Evolutionary conservation across 2,113 vertebrate genomes (phyloP).

Genomic region (Colinus virginianus): DNA sequence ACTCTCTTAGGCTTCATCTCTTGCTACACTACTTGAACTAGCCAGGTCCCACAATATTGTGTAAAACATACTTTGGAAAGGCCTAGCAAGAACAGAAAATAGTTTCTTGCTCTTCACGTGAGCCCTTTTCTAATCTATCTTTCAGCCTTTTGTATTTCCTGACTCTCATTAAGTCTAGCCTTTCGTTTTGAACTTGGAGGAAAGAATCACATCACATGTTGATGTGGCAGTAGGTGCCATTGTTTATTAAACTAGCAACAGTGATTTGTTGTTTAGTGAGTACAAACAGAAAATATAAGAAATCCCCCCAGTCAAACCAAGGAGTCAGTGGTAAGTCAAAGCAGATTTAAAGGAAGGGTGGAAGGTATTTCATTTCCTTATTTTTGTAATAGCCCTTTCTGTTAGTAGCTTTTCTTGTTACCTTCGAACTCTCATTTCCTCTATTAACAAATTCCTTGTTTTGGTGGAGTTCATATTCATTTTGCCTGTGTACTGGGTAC

Average conservation of each 20-base stretch:
- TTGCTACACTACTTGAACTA: neutral
- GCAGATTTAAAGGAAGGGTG: constrained; percentile 60
- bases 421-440: constrained; percentile 56
- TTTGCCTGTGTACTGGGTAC: neutral
- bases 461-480: neutral
- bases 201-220: neutral
- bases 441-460: constrained; percentile 13
- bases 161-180: neutral
- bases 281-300: neutral
- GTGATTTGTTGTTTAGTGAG: neutral
- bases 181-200: constrained; percentile 6
- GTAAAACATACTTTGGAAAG: neutral
- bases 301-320: neutral
- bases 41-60: neutral
- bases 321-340: neutral
- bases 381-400: constrained; percentile 47
- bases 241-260: neutral
- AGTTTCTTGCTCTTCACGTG: neutral
- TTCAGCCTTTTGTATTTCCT: neutral
- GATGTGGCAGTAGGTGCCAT: neutral
- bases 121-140: neutral
- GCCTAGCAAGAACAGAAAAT: neutral
- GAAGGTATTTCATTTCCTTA: constrained; percentile 39
- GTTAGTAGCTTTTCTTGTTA: constrained; percentile 43
- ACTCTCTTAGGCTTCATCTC: neutral